Conservation (phyloP, 2,113 vertebrate genomes). For the Chlorocebus sabaeus region DNA sequence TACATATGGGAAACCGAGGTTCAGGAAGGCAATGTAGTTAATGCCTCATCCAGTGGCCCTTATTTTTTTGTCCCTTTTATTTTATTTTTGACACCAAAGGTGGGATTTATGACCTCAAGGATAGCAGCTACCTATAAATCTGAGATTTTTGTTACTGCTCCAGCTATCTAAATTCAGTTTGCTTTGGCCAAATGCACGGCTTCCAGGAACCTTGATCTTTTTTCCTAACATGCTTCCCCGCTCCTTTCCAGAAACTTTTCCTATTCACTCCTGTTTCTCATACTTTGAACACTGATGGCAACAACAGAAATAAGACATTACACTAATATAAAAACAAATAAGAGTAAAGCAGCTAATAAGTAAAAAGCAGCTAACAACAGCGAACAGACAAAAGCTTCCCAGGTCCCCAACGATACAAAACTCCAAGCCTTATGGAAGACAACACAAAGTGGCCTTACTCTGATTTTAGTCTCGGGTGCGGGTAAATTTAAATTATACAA, state of each 20-base stretch:
- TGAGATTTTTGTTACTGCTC: not conserved
- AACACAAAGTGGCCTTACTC: not conserved
- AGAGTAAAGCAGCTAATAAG: not conserved
- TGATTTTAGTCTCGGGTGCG: not conserved
- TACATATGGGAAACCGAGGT: not conserved
- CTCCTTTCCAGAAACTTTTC: not conserved
- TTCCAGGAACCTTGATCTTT: not conserved
- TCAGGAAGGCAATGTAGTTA: not conserved
- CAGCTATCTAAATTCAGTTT: not conserved
- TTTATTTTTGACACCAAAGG: not conserved
- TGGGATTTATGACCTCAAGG: not conserved
- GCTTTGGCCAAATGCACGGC: not conserved
- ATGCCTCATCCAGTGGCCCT: not conserved
- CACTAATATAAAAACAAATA: not conserved
- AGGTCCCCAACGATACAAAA: not conserved
- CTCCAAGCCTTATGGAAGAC: not conserved
- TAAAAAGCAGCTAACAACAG: not conserved
- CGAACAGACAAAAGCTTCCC: not conserved
- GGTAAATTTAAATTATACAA: not conserved
- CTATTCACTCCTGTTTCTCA: not conserved
- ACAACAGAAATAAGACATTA: not conserved
- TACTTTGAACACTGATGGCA: not conserved
- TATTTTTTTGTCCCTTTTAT: not conserved
- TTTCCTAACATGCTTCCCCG: not conserved
- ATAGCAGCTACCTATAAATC: not conserved